Base-by-base conservation (phyloP, 2,797 vertebrate species). In the Sebastes itinus region DNA sequence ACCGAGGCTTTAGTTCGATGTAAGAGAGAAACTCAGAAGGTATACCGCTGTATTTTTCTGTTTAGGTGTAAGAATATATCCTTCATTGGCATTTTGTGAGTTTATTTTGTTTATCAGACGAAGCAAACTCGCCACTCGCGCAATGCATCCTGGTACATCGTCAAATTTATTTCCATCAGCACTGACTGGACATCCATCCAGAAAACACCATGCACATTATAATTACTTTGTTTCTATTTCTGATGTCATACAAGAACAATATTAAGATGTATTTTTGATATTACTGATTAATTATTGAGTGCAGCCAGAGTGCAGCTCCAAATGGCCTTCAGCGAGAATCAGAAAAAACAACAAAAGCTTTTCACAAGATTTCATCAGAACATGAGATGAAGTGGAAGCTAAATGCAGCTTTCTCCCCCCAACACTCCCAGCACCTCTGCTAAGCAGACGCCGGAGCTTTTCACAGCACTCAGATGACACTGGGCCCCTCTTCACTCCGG, bases 341-440 rank as follows among this genome's bases (percentile, higher is more conserved):
- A 54, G 72, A 81, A 49, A 23, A 46, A 46, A 46, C 81, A 86
- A 83, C 74, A 66, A 73, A 49, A 77, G 83, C 78, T 82, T 92
- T 90, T 89, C 77, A 85, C 66, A 79, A 79, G 65, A 86, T 87
- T 82, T 88, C 69, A 81, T 88, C 74, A 85, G 69, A 87, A 73
- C 75, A 74, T 22, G 72, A 69, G 66, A 75, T 25, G 18, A 79
- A 81, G 79, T 69, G 25, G 52, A 80, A 73, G 61, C 72, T 82
- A 88, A 90, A 83, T 68, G 81, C 32, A 77, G 70, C 67, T 80
- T 84, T 64, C 87, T 85, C 75, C 78, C 64, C 14, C 38, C 14
- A 46, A 65, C 71, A 68, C 38, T 65, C 59, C 42, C 59, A 30
- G 60, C 80, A 78, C 56, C 81, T 86, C 72, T 59, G 62, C 72